These are phyloP conservation scores for Leucoma salicis DNA, from an alignment of 2,888 invertebrate species.

Conservation along the genomic window DNA sequence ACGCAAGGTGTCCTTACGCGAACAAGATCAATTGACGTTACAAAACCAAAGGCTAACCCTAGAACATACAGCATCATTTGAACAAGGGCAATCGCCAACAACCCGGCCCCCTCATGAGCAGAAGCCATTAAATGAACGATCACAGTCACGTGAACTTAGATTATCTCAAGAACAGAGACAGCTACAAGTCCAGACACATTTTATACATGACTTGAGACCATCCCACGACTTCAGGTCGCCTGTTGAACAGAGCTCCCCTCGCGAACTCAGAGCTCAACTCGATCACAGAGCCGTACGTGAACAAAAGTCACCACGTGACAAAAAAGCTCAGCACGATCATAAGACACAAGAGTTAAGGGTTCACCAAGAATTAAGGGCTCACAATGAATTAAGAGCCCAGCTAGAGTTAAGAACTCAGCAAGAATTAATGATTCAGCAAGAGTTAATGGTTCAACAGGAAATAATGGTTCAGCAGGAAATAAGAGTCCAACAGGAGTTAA, in stretches of 20 bases:
- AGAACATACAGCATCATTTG: conserved; percentile 7
- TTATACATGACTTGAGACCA: not conserved
- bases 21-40: conserved; percentile 11
- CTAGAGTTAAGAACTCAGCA: not conserved
- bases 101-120: conserved; percentile 5
- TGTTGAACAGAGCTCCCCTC: conserved; percentile 8
- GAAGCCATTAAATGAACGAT: conserved; percentile 5
- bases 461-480: not conserved
- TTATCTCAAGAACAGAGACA: conserved; percentile 10
- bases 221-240: conserved; percentile 1
- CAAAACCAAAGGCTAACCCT: conserved; percentile 2
- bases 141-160: conserved; percentile 9
- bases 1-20: conserved; percentile 8
- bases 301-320: not conserved
- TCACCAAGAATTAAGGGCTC: not conserved
- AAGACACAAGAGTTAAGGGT: not conserved
- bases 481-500: not conserved
- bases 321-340: not conserved
- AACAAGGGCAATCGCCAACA: conserved; percentile 3
- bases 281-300: not conserved
- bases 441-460: not conserved
- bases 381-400: not conserved
- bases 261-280: not conserved
- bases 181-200: conserved; percentile 2
- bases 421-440: not conserved